Evolutionary conservation across 2,113 vertebrate species (phyloP).

Genomic region (Pungitius pungitius): DNA sequence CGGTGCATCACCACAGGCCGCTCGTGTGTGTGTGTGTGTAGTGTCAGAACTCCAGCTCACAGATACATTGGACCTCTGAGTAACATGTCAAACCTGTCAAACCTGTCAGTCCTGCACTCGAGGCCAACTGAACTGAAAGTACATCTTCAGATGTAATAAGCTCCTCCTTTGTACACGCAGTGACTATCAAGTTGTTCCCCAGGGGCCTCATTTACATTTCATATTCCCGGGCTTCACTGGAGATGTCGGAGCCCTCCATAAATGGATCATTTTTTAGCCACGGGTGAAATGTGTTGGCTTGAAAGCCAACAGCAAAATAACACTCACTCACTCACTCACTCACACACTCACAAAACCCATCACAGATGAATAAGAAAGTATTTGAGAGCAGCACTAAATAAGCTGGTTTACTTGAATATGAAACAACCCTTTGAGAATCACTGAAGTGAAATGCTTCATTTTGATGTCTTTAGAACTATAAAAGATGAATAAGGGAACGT

Average conservation of each 20-base stretch:
- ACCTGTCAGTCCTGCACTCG: conserved; percentile 17
- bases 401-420: conserved; percentile 27
- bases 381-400: conserved; percentile 22
- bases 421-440: conserved; percentile 18
- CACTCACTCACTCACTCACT: not conserved
- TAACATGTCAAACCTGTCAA: conserved; percentile 16
- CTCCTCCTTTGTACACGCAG: conserved; percentile 1
- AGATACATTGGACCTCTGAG: conserved; percentile 28
- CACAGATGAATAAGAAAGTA: conserved; percentile 25
- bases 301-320: conserved; percentile 4
- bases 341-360: not conserved
- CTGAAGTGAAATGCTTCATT: conserved; percentile 21
- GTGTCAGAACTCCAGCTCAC: conserved; percentile 39
- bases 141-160: conserved; percentile 27
- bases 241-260: not conserved
- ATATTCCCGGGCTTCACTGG: conserved; percentile 1
- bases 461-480: conserved; percentile 13
- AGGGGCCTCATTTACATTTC: conserved; percentile 30
- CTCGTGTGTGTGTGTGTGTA: not conserved
- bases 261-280: conserved; percentile 25
- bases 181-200: conserved; percentile 20
- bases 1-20: conserved; percentile 21
- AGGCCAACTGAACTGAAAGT: conserved; percentile 25
- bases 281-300: conserved; percentile 1
- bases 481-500: conserved; percentile 5